Evolutionary conservation across 1,140 invertebrate genomes (phyloP).

Genomic region (Heliconius himera): DNA sequence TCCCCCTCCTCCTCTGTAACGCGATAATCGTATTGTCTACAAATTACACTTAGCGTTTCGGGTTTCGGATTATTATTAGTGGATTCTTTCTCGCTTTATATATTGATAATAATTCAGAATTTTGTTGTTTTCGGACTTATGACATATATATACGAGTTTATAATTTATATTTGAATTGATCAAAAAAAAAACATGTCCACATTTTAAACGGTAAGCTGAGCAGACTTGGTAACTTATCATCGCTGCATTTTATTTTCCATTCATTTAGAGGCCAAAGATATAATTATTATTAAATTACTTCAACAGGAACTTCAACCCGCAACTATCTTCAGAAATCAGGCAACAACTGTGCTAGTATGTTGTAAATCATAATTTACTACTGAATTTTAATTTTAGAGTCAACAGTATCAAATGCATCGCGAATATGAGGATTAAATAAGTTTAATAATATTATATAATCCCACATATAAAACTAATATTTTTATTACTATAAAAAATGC

Average conservation of each 20-base stretch:
- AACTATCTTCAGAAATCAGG: not conserved
- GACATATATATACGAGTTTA: no score
- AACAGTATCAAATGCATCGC: not conserved
- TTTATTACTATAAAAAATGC: not conserved
- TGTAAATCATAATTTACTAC: not conserved
- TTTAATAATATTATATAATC: not conserved
- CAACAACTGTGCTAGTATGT: not conserved
- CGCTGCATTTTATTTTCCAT: no score
- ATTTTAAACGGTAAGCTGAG: no score
- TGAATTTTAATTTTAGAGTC: not conserved
- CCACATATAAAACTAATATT: not conserved
- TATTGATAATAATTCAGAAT: not conserved
- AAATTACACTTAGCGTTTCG: conserved; percentile 51
- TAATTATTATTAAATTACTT: no score
- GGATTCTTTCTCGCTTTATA: not conserved
- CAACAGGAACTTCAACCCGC: not conserved
- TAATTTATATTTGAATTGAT: no score
- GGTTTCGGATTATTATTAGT: conserved; percentile 45
- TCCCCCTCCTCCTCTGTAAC: conserved; percentile 48
- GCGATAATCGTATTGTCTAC: conserved; percentile 60
- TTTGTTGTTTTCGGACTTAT: not conserved
- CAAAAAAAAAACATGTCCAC: no score
- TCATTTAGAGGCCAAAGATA: no score
- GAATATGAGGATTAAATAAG: not conserved
- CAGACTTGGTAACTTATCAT: no score